Base-by-base conservation (phyloP, 2,797 vertebrate species). In the Moxostoma hubbsi region DNA sequence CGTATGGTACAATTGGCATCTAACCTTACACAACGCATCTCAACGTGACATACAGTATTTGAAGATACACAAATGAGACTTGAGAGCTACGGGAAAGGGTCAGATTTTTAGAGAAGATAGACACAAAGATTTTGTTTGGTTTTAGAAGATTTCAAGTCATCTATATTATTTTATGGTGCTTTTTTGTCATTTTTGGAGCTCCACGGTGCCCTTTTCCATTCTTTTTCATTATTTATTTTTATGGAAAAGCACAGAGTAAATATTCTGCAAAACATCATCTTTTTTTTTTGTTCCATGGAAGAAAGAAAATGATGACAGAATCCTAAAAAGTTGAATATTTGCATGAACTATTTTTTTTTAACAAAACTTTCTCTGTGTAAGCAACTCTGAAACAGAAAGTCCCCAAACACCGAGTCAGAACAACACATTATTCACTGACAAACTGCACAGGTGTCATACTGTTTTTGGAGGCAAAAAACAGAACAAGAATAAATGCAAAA, bases 401-500 rank as follows among this genome's bases (percentile, higher is more conserved):
- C 51, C 55, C 70, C 45, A 6, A 49, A 49, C 12, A 5, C 45
- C 13, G 69, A 7, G 5, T 36, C 36, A 36, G 36, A 36, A 36
- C 36, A 36, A 36, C 51, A 67, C 63, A 55, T 57, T 76, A 57
- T 76, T 64, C 74, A 57, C 64, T 24, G 62, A 57, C 64, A 66
- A 45, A 47, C 16, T 7, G 51, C 63, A 10, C 54, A 65, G 54
- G 58, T 36, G 36, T 36, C 36, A 36, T 36, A 36, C 36, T 36
- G 70, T 72, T 72, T 49, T 72, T 36, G 70, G 45, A 58, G 70
- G 11, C 45, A 72, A 72, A 72, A 54, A 72, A 46, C 62, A 64
- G 43, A 64, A 45, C 62, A 64, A 59, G 54, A 59, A 55, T 72
- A 72, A 49, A 72, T 72, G 70, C 70, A 72, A 72, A 72, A 50